Evolutionary conservation across 2,797 vertebrate species (phyloP), one percentile per base, ranked within the genome.

Genomic region (Columba guinea): DNA sequence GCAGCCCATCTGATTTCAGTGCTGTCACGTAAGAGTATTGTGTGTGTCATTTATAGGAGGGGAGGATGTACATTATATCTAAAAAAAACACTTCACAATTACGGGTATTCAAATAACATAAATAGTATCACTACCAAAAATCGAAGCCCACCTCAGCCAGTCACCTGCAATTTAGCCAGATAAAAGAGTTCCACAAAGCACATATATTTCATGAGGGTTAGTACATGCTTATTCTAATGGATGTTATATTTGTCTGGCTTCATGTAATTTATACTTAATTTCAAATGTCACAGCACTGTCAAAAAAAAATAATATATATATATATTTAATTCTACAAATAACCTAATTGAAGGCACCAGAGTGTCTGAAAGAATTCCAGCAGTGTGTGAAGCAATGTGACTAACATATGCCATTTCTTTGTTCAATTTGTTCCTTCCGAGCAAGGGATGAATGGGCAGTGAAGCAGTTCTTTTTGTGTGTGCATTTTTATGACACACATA

Each of bases 351-450:
- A 88, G 69, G 28, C 83, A 88, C 17, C 67, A 67, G 62, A 75
- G 65, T 37, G 58, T 55, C 53, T 86, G 73, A 84, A 92, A 93
- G 21, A 6, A 0, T 92, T 92, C 89, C 93, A 95, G 67, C 41
- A 74, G 93, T 46, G 73, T 0, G 0, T 76, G 87, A 81, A 88
- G 65, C 68, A 78, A 84, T 63, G 78, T 69, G 82, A 87, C 58
- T 84, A 95, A 88, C 80, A 67, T 41, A 87, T 44, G 83, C 49
- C 74, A 58, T 56, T 86, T 93, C 27, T 87, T 93, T 94, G 63
- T 94, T 96, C 91, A 73, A 14, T 90, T 96, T 88, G 63, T 82
- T 91, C 68, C 63, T 90, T 81, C 69, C 16, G 80, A 91, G 87
- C 67, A 76, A 73, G 85, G 60, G 87, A 90, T 7, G 3, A 76